Percentiles rank a stretch among this genome's conserved stretches.
phyloP scores from a whole-genome alignment of 2,113 vertebrate genomes.

The Gobio gobio region DNA sequence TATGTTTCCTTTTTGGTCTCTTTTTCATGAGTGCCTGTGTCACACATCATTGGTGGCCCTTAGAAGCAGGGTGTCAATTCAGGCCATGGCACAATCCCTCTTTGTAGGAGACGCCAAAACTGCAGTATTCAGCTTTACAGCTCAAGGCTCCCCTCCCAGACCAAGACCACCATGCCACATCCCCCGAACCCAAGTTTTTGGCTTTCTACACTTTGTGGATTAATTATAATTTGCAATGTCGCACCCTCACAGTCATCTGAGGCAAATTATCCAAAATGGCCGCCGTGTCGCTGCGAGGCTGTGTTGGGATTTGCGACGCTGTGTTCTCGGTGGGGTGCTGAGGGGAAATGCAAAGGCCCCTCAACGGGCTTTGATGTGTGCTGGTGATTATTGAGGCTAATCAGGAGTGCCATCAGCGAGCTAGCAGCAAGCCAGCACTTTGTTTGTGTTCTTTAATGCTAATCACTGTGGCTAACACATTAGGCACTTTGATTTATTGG shows the following conservation, averaged over 20 bases:
- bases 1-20: constrained; percentile 1
- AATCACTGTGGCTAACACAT: constrained; percentile 39
- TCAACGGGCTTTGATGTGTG: constrained; percentile 2
- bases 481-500: constrained; percentile 45
- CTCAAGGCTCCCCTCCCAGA: background rate
- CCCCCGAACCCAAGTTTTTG: background rate
- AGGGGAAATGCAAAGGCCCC: background rate
- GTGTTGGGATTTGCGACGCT: background rate
- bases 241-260: constrained; percentile 12
- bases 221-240: constrained; percentile 6
- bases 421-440: constrained; percentile 17
- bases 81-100: constrained; percentile 14
- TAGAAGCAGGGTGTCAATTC: constrained; percentile 17
- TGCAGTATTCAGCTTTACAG: constrained; percentile 8
- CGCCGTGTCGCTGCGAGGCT: background rate
- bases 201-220: constrained; percentile 12
- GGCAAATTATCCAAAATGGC: constrained; percentile 27
- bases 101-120: constrained; percentile 27
- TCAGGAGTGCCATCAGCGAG: constrained; percentile 24
- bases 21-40: background rate
- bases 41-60: constrained; percentile 15
- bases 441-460: constrained; percentile 42
- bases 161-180: background rate
- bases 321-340: background rate
- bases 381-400: constrained; percentile 37